Percentiles rank a stretch among this genome's conserved stretches.
Conservation (phyloP, 2,797 vertebrate genomes). For the Coluber constrictor region DNA sequence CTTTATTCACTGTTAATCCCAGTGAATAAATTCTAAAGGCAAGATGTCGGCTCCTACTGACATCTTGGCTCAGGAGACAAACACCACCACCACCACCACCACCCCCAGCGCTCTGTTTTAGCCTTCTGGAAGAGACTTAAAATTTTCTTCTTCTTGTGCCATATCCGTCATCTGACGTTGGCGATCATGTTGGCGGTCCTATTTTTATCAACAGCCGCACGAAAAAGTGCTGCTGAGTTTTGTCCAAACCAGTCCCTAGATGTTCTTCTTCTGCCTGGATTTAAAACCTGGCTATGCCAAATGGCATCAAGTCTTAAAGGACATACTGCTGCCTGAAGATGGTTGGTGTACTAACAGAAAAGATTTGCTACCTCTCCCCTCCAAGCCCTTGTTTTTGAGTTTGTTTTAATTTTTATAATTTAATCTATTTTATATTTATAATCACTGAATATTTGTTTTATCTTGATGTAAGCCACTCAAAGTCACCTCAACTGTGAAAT, state of each 20-base stretch:
- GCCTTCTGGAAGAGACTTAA: not conserved
- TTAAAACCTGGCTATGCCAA: not conserved
- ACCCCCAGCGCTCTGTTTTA: not conserved
- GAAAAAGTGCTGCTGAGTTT: no score
- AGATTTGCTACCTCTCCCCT: not conserved
- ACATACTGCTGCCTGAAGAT: not conserved
- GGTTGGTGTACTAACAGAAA: not conserved
- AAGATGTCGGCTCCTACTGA: not conserved
- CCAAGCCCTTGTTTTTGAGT: not conserved
- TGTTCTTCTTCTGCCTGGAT: not conserved
- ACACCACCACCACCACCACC: fast-evolving
- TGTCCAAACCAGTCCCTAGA: no score
- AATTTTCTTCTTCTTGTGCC: not conserved
- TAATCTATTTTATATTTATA: not conserved
- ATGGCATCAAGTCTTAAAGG: not conserved
- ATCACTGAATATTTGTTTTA: not conserved
- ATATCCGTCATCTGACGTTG: no score
- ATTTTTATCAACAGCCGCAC: no score
- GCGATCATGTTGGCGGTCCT: no score
- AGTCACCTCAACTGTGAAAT: not conserved
- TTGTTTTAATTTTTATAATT: not conserved
- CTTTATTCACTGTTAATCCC: no score
- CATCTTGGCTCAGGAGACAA: not conserved
- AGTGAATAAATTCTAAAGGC: no score
- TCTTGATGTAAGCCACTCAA: not conserved